Percentiles rank a stretch among this genome's conserved stretches.
Evolutionary conservation across 2,888 invertebrate genomes (phyloP).

Genomic region (Psococerastis gibbosa): DNA sequence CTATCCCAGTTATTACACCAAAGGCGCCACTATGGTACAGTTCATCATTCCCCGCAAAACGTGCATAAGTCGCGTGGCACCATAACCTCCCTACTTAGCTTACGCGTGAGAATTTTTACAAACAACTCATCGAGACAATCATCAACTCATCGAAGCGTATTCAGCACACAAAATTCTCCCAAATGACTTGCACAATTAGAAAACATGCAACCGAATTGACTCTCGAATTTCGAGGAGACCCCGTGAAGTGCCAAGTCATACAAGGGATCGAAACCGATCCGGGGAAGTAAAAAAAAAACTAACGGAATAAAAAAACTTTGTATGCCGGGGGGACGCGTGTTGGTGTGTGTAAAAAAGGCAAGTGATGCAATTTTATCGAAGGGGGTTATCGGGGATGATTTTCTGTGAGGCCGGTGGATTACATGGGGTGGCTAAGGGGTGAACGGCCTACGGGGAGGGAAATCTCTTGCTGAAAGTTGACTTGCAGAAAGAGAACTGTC

Average conservation of each 20-base stretch:
- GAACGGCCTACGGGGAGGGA: not conserved
- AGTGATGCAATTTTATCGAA: slow-evolving; percentile 4
- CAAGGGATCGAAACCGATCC: not conserved
- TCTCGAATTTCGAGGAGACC: slow-evolving; percentile 3
- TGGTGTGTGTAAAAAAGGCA: slow-evolving; percentile 2
- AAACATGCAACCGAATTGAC: not conserved
- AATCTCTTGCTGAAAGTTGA: not conserved
- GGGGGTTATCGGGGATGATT: not conserved
- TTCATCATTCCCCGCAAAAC: no score
- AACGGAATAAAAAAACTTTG: not conserved
- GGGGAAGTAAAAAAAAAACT: not conserved
- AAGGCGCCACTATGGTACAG: no score
- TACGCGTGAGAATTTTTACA: no score
- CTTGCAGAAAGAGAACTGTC: slow-evolving; percentile 7
- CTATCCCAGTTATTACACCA: no score
- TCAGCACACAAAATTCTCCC: no score
- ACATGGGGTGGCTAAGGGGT: not conserved
- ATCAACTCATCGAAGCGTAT: not conserved
- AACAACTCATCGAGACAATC: not conserved
- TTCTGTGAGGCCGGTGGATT: not conserved
- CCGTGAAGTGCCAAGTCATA: slow-evolving; percentile 1
- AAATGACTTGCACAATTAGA: slow-evolving; percentile 2
- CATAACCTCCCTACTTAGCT: no score
- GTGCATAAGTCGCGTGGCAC: no score
- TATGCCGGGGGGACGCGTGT: no score